Percentiles rank a stretch among this genome's conserved stretches.
Evolutionary conservation across 2,888 invertebrate species (phyloP).

Genomic region (Tenthredo amoena): DNA sequence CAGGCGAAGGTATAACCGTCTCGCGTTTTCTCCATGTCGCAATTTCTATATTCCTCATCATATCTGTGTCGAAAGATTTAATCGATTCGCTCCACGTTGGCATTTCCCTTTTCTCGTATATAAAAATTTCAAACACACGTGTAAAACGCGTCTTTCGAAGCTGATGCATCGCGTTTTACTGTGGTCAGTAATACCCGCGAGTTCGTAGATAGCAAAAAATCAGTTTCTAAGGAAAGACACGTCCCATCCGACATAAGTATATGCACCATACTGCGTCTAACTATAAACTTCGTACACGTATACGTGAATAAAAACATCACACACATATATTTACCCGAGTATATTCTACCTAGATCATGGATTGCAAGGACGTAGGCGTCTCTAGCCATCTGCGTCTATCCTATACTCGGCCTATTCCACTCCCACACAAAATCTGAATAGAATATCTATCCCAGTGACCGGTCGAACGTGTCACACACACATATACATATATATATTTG

Average conservation of each 20-base stretch:
- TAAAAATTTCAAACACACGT: too few relatives aligned
- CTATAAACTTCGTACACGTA: neutral
- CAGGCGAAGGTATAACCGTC: neutral
- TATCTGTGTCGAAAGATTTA: neutral
- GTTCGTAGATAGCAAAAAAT: constrained; percentile 3
- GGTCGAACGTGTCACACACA: neutral
- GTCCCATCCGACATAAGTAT: neutral
- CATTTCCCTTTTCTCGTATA: neutral
- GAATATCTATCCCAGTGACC: neutral
- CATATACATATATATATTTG: too few relatives aligned
- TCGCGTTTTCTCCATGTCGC: neutral
- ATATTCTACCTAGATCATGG: neutral
- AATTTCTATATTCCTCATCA: neutral
- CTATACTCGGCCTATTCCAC: neutral
- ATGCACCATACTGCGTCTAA: neutral
- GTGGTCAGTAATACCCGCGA: neutral
- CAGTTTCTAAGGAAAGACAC: neutral
- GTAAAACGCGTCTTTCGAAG: neutral
- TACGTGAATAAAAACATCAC: too few relatives aligned
- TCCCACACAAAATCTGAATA: neutral
- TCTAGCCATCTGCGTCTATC: neutral
- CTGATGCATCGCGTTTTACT: constrained; percentile 12
- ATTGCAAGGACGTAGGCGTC: constrained; percentile 17
- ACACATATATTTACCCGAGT: neutral
- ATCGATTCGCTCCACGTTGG: neutral